phyloP scores from a whole-genome alignment of 2,113 vertebrate species.

The Ictalurus furcatus region DNA sequence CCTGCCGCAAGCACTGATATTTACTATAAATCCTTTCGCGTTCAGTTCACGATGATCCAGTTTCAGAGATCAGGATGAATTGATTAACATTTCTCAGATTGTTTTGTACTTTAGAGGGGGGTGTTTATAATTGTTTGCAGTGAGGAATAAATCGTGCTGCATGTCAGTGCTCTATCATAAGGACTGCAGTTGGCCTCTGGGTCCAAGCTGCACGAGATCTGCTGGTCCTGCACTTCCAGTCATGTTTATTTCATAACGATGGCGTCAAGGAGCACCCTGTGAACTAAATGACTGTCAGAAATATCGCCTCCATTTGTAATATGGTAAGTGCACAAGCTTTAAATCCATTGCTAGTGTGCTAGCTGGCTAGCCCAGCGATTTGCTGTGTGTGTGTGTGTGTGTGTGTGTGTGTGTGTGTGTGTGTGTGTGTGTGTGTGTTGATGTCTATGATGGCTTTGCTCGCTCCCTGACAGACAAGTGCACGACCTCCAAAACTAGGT shows the following conservation, averaged over 20 bases:
- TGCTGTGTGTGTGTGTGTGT: background rate
- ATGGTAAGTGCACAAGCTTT: conserved; percentile 83
- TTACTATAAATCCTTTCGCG: conserved; percentile 31
- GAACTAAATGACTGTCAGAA: conserved; percentile 99
- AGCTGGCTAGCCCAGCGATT: conserved; percentile 8
- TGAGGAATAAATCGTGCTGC: conserved; percentile 44
- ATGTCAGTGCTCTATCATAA: conserved; percentile 55
- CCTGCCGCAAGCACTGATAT: conserved; percentile 64
- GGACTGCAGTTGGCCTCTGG: conserved; percentile 70
- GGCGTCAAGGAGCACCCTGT: conserved; percentile 87
- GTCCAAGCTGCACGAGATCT: conserved; percentile 61
- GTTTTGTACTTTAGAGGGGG: background rate
- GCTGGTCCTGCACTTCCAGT: conserved; percentile 59
- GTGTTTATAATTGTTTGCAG: conserved; percentile 27
- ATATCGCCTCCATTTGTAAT: conserved; percentile 99
- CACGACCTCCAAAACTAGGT: background rate
- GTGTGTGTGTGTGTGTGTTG: background rate
- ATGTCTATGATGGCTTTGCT: conserved; percentile 3
- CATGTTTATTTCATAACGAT: conserved; percentile 88
- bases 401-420: background rate
- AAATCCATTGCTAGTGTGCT: conserved; percentile 16
- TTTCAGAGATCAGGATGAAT: conserved; percentile 49
- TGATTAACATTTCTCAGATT: conserved; percentile 40
- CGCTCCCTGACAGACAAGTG: background rate
- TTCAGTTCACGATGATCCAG: background rate